Evolutionary conservation across 2,797 vertebrate genomes (phyloP).

Genomic region (Melanotaenia trifasciata): DNA sequence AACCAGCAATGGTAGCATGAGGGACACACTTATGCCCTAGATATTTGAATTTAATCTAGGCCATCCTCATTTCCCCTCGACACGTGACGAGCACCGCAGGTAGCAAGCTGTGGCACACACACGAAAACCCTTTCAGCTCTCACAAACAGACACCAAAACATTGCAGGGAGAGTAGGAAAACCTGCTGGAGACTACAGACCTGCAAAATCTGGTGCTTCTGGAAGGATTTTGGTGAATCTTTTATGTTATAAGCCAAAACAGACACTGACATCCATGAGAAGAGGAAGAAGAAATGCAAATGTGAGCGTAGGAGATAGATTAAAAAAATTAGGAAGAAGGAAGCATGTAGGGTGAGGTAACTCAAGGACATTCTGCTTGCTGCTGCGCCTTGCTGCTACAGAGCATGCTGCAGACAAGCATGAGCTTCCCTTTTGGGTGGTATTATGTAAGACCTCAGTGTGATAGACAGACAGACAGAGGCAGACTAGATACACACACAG

Average conservation of each 20-base stretch:
- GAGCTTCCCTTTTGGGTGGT: constrained; percentile 76
- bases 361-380: constrained; percentile 81
- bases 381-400: constrained; percentile 72
- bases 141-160: constrained; percentile 40
- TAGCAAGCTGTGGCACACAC: constrained; percentile 55
- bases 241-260: constrained; percentile 54
- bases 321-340: constrained; percentile 39
- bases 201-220: constrained; percentile 44
- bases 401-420: constrained; percentile 80
- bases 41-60: constrained; percentile 82
- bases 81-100: constrained; percentile 77
- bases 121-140: constrained; percentile 23
- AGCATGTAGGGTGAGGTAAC: constrained; percentile 73
- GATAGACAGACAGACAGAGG: constrained; percentile 68
- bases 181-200: constrained; percentile 39
- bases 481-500: constrained; percentile 48
- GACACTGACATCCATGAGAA: constrained; percentile 53
- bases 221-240: constrained; percentile 60
- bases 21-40: constrained; percentile 76
- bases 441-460: constrained; percentile 79
- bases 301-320: constrained; percentile 16
- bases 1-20: constrained; percentile 67
- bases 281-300: constrained; percentile 20
- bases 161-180: constrained; percentile 34
- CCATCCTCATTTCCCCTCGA: constrained; percentile 71